Conservation (phyloP, 2,888 invertebrate genomes). For the Ferrisia virgata region DNA sequence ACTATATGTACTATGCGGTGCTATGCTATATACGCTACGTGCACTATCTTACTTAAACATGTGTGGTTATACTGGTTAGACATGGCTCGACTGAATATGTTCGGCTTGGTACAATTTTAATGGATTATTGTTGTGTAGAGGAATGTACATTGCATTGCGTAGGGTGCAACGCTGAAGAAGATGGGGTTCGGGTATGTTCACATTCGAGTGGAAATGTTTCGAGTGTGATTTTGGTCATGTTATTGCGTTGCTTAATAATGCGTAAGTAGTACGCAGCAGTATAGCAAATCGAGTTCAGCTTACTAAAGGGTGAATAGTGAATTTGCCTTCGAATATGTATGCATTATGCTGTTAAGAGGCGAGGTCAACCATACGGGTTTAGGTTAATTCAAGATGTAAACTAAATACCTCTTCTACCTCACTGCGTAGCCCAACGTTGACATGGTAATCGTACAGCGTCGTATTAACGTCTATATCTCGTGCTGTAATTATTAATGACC, state of each 20-base stretch:
- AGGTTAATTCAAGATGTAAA: slow-evolving; percentile 1
- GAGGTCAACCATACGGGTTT: not conserved
- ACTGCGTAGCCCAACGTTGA: not conserved
- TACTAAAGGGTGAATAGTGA: not conserved
- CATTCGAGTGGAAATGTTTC: not conserved
- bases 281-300: not conserved
- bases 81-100: slow-evolving; percentile 2
- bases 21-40: too few species aligned
- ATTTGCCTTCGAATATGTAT: not conserved
- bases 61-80: too few species aligned
- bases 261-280: not conserved
- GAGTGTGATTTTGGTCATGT: slow-evolving; percentile 1
- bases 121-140: not conserved
- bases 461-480: not conserved
- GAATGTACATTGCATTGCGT: too few species aligned
- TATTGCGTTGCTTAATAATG: not conserved
- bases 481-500: not conserved
- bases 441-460: not conserved
- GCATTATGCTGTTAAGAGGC: not conserved
- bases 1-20: not conserved
- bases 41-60: too few species aligned
- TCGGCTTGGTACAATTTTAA: slow-evolving; percentile 12
- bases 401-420: not conserved
- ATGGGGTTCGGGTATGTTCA: not conserved
- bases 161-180: not conserved